A percentile compares a stretch with the other conserved stretches of the same genome.
phyloP scores from a whole-genome alignment of 92 coral and sea anemone genomes.

The Galaxea fascicularis region DNA sequence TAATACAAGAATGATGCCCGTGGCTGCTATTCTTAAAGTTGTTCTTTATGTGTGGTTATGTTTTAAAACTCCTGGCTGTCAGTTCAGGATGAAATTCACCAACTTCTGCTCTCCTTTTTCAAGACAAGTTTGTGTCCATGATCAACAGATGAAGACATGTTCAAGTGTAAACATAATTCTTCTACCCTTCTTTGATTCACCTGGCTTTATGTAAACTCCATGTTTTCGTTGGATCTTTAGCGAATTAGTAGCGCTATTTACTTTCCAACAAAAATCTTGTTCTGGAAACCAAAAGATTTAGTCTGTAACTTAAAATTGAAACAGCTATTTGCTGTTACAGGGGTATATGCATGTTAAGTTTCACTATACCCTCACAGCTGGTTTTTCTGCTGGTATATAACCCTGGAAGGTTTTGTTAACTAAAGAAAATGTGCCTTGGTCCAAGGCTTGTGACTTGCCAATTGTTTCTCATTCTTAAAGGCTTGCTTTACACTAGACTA shows the following conservation, averaged over 20 bases:
- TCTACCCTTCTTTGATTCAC: not conserved
- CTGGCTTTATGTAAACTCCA: not conserved
- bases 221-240: not conserved
- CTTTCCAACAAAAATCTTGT: not conserved
- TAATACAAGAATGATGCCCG: not conserved
- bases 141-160: not conserved
- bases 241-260: not conserved
- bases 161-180: conserved; percentile 5
- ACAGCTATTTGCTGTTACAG: not conserved
- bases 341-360: not conserved
- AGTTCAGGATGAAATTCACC: not conserved
- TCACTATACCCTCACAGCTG: not conserved
- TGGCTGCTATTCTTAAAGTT: not conserved
- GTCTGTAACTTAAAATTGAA: not conserved
- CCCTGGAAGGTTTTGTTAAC: too few relatives aligned
- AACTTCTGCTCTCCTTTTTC: not conserved
- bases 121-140: not conserved
- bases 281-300: conserved; percentile 26
- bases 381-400: not conserved
- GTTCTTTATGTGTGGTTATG: not conserved
- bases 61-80: not conserved
- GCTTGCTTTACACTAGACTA: too few relatives aligned
- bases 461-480: too few relatives aligned
- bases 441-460: too few relatives aligned
- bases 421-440: too few relatives aligned